Evolutionary conservation across 92 coral and sea anemone species (phyloP).

Genomic region (Virgularia gustaviana): DNA sequence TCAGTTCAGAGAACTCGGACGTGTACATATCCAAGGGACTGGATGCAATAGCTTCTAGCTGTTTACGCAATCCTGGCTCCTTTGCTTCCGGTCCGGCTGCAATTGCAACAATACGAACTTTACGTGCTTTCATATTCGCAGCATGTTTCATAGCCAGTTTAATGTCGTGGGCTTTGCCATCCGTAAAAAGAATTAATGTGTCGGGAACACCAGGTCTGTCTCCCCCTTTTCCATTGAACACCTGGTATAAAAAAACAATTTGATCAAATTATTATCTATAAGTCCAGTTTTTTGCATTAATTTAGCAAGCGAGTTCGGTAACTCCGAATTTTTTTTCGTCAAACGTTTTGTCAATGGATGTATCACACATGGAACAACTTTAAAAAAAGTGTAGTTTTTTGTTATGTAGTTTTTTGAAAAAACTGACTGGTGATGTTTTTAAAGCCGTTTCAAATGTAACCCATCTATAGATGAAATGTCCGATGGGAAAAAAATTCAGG

Average conservation of each 20-base stretch:
- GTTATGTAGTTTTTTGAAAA: no score
- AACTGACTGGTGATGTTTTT: no score
- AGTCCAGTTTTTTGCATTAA: no score
- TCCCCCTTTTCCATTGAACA: slow-evolving; percentile 13
- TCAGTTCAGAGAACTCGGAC: slow-evolving; percentile 23
- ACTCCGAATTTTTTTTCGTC: no score
- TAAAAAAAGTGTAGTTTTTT: no score
- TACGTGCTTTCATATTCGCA: slow-evolving; percentile 6
- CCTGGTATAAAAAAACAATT: background rate
- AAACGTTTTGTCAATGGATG: no score
- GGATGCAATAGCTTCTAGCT: slow-evolving; percentile 15
- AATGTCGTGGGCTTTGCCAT: slow-evolving; percentile 36
- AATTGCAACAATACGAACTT: slow-evolving; percentile 18
- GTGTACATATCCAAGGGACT: slow-evolving; percentile 20
- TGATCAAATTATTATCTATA: no score
- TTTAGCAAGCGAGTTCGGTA: no score
- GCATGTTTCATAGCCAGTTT: slow-evolving; percentile 6
- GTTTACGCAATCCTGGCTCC: background rate
- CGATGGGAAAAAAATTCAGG: no score
- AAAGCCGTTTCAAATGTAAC: no score
- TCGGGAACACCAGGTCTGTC: slow-evolving; percentile 16
- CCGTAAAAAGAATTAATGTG: slow-evolving; percentile 16
- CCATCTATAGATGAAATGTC: no score
- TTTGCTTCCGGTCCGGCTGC: slow-evolving; percentile 35
- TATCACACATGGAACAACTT: no score